Conservation (phyloP, 1,140 invertebrate genomes). For the Papilio glaucus region DNA sequence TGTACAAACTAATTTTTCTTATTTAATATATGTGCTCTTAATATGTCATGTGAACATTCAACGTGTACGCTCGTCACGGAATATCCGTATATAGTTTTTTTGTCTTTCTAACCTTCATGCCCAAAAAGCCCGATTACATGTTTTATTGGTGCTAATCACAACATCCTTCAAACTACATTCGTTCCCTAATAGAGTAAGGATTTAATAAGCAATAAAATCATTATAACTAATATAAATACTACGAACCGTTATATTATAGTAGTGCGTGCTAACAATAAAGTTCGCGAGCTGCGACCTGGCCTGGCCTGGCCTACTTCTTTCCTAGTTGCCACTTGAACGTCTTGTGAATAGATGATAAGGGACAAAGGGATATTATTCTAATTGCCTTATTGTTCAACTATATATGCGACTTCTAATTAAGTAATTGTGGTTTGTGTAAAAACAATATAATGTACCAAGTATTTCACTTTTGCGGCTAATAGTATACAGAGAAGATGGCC, state of each 20-base stretch:
- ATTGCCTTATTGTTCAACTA: slow-evolving; percentile 26
- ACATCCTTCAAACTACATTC: background rate
- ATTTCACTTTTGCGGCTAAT: too few relatives aligned
- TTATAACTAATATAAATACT: background rate
- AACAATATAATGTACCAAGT: too few relatives aligned
- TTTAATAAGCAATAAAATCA: background rate
- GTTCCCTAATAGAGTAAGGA: background rate
- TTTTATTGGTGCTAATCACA: too few relatives aligned
- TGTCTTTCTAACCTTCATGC: too few relatives aligned
- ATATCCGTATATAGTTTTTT: too few relatives aligned
- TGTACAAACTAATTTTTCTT: too few relatives aligned
- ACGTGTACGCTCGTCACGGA: too few relatives aligned
- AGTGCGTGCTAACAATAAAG: slow-evolving; percentile 10
- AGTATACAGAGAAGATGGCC: too few relatives aligned
- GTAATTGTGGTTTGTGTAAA: background rate
- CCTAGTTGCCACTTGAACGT: slow-evolving; percentile 11
- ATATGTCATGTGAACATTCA: too few relatives aligned
- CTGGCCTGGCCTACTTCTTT: slow-evolving; percentile 26
- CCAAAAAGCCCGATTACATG: too few relatives aligned
- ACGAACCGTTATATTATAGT: background rate
- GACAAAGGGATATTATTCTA: slow-evolving; percentile 35
- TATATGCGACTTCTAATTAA: background rate
- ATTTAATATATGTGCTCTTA: too few relatives aligned
- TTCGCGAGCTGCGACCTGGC: slow-evolving; percentile 29
- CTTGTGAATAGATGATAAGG: slow-evolving; percentile 25